Percentiles rank a stretch among this genome's conserved stretches.
Evolutionary conservation across 1,140 invertebrate genomes (phyloP).

Genomic region (Archivesica marissinica): DNA sequence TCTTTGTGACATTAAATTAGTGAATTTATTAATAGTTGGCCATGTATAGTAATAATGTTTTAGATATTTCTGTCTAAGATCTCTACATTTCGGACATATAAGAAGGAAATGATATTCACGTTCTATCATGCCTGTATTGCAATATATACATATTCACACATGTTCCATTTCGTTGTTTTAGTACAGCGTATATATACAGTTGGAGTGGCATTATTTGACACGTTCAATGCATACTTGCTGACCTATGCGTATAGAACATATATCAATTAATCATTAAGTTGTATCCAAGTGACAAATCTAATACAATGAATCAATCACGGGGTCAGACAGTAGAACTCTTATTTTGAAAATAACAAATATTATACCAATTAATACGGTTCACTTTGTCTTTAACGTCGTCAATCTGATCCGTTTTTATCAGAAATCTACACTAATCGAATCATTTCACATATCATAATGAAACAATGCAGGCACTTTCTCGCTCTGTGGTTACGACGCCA

Average conservation of each 20-base stretch:
- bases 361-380: conserved; percentile 40
- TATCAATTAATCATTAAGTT: conserved; percentile 37
- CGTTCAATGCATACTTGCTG: conserved; percentile 15
- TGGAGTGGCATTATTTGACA: conserved; percentile 19
- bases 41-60: too few species aligned
- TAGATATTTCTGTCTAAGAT: too few species aligned
- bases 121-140: too few species aligned
- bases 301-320: conserved; percentile 40
- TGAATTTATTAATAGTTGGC: too few species aligned
- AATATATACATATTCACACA: conserved; percentile 6
- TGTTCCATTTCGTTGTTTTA: too few species aligned
- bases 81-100: too few species aligned
- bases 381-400: conserved; percentile 37
- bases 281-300: conserved; percentile 21
- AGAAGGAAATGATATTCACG: too few species aligned
- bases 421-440: conserved; percentile 47
- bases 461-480: conserved; percentile 55
- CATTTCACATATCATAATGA: conserved; percentile 24
- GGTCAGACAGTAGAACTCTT: conserved; percentile 41
- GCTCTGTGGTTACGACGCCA: conserved; percentile 2
- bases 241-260: conserved; percentile 32
- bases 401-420: conserved; percentile 40
- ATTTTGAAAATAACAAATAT: conserved; percentile 13
- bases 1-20: too few species aligned
- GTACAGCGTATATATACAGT: too few species aligned